Evolutionary conservation across 2,113 vertebrate species (phyloP).

Genomic region (Gallinago jamesoni): DNA sequence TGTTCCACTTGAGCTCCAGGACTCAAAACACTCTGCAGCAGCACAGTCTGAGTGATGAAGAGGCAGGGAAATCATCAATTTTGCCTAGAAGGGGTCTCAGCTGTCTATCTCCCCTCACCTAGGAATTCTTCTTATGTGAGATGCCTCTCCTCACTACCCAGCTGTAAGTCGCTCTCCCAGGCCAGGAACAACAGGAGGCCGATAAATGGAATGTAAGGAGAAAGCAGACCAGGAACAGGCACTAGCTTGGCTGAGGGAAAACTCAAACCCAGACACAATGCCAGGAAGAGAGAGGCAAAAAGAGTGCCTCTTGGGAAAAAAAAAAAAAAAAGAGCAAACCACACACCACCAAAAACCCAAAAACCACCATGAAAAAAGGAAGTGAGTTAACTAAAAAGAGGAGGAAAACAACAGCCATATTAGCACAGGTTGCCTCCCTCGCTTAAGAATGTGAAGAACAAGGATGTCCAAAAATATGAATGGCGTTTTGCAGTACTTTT

Average conservation of each 20-base stretch:
- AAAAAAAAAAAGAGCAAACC: background rate
- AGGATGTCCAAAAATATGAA: conserved; percentile 21
- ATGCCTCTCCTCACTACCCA: conserved; percentile 11
- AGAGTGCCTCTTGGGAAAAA: background rate
- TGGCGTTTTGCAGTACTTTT: background rate
- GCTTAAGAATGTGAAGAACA: background rate
- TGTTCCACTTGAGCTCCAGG: conserved; percentile 16
- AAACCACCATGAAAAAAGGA: background rate
- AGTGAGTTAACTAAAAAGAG: background rate
- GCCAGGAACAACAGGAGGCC: conserved; percentile 38
- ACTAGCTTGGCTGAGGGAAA: conserved; percentile 48
- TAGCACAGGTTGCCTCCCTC: background rate
- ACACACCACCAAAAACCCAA: background rate
- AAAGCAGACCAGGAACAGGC: conserved; percentile 49
- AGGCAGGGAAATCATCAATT: background rate
- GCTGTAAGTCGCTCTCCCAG: conserved; percentile 30
- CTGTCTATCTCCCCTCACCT: conserved; percentile 8
- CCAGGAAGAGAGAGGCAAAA: conserved; percentile 46
- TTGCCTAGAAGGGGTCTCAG: background rate
- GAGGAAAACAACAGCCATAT: background rate
- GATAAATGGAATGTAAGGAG: background rate
- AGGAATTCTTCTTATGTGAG: background rate
- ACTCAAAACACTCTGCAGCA: background rate
- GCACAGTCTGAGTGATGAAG: background rate
- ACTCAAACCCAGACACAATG: conserved; percentile 17